Conservation (phyloP, 2,113 vertebrate species). For the Asarcornis scutulata region DNA sequence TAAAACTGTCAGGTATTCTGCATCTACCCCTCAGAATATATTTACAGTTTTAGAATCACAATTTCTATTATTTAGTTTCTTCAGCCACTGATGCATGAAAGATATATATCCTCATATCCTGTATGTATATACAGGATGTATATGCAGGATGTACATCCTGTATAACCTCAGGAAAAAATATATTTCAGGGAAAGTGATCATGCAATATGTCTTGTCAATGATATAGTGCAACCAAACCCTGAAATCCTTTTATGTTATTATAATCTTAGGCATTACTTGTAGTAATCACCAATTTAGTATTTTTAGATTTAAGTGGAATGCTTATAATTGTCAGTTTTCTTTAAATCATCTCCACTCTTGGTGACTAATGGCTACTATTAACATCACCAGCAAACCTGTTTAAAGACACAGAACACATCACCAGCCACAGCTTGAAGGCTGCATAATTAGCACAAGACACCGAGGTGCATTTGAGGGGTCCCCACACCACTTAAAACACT, state of each 20-base stretch:
- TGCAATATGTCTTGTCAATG: background rate
- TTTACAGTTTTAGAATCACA: background rate
- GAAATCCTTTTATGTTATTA: background rate
- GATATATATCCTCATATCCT: background rate
- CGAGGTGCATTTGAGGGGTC: accelerated
- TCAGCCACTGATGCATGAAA: background rate
- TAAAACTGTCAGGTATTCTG: background rate
- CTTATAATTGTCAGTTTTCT: constrained; percentile 13
- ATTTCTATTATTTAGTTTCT: background rate
- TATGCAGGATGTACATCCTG: too few species aligned
- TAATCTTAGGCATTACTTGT: background rate
- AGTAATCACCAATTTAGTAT: background rate
- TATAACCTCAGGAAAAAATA: background rate
- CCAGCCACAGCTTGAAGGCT: background rate
- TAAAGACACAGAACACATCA: background rate
- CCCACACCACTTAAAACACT: background rate
- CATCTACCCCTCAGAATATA: background rate
- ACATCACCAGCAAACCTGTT: constrained; percentile 11
- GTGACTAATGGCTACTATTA: constrained; percentile 14
- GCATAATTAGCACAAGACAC: background rate
- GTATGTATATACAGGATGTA: too few species aligned
- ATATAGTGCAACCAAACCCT: background rate
- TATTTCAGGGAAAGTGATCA: background rate
- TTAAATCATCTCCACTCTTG: constrained; percentile 1
- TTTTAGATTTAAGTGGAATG: background rate